Evolutionary conservation across 2,888 invertebrate species (phyloP).

Genomic region (Oscheius sp.): DNA sequence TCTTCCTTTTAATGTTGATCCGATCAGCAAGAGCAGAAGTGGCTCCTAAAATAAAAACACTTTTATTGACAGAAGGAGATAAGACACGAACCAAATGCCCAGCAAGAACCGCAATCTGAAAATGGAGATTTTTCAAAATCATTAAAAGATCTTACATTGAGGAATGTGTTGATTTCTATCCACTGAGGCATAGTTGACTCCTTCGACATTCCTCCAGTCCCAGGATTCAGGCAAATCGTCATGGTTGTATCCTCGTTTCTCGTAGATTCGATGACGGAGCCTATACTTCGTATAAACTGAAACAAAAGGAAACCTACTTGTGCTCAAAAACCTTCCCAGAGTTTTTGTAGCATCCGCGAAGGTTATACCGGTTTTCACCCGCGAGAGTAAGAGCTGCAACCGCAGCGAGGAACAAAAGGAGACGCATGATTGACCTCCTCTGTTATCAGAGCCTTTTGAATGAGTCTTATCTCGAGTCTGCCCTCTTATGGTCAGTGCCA

Average conservation of each 20-base stretch:
- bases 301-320: constrained; percentile 38
- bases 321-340: constrained; percentile 48
- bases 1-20: constrained; percentile 73
- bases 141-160: constrained; percentile 45
- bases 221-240: constrained; percentile 70
- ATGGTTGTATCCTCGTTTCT: constrained; percentile 53
- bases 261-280: constrained; percentile 57
- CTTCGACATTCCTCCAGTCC: constrained; percentile 73
- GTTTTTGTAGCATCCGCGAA: constrained; percentile 62
- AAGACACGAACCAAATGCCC: constrained; percentile 71
- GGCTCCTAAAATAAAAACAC: constrained; percentile 65
- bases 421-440: constrained; percentile 18
- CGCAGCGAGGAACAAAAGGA: neutral
- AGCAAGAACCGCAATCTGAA: constrained; percentile 74
- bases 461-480: constrained; percentile 1
- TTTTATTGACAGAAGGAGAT: constrained; percentile 8
- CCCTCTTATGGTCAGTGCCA: neutral
- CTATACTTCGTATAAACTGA: constrained; percentile 35
- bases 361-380: constrained; percentile 46
- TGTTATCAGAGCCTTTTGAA: constrained; percentile 13
- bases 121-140: constrained; percentile 28
- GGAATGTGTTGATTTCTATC: constrained; percentile 74
- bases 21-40: constrained; percentile 74
- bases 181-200: constrained; percentile 72
- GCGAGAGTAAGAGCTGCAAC: neutral